Evolutionary conservation across 2,888 invertebrate genomes (phyloP).

Genomic region (Tetanocera ferruginea): DNA sequence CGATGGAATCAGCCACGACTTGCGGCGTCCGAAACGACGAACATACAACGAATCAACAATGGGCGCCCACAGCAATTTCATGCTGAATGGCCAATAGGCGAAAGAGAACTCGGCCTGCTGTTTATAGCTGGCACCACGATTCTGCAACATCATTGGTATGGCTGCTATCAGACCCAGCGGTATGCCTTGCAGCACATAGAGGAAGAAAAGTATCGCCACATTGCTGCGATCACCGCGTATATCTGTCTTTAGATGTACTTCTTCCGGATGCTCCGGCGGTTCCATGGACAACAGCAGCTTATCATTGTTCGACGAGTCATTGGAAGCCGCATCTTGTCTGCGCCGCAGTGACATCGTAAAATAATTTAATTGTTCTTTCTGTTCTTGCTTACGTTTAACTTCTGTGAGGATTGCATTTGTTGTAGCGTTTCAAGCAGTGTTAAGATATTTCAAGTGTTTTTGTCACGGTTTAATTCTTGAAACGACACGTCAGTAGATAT

Average conservation of each 20-base stretch:
- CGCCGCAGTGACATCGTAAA: slow-evolving; percentile 46
- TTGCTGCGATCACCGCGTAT: slow-evolving; percentile 83
- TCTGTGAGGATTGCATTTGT: neutral
- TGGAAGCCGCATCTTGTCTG: slow-evolving; percentile 41
- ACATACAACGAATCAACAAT: slow-evolving; percentile 94
- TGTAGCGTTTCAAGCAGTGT: neutral
- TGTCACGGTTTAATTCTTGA: neutral
- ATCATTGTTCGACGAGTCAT: neutral
- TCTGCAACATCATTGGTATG: slow-evolving; percentile 95
- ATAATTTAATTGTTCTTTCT: neutral
- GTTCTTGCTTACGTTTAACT: neutral
- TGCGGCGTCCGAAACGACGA: slow-evolving; percentile 88
- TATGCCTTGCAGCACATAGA: slow-evolving; percentile 95
- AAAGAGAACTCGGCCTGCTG: slow-evolving; percentile 97
- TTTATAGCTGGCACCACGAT: slow-evolving; percentile 91
- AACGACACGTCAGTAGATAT: slow-evolving; percentile 42
- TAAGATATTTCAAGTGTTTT: neutral
- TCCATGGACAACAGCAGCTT: slow-evolving; percentile 26
- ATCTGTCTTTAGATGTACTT: slow-evolving; percentile 66
- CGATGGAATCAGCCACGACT: slow-evolving; percentile 94
- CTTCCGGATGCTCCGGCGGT: slow-evolving; percentile 43
- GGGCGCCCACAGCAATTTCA: slow-evolving; percentile 98
- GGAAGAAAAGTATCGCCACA: slow-evolving; percentile 88
- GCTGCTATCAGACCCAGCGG: slow-evolving; percentile 95
- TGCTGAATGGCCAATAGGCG: slow-evolving; percentile 91